phyloP scores from a whole-genome alignment of 2,888 invertebrate genomes.

The Eledona agricola region DNA sequence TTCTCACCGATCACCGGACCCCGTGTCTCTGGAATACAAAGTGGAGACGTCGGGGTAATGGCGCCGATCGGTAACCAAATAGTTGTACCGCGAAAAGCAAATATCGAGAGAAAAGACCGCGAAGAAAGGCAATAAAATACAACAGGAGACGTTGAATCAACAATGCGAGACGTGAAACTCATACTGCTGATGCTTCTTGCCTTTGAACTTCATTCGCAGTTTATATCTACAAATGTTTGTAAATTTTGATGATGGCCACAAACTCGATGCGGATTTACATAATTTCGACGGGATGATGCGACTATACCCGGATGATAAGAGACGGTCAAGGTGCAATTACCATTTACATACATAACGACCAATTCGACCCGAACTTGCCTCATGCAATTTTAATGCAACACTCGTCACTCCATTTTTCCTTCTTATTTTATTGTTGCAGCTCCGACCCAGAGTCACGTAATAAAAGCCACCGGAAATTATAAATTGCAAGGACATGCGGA shows the following conservation, averaged over 20 bases:
- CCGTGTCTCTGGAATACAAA: slow-evolving; percentile 49
- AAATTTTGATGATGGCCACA: slow-evolving; percentile 34
- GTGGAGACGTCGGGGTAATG: slow-evolving; percentile 25
- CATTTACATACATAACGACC: slow-evolving; percentile 49
- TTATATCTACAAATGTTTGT: slow-evolving; percentile 33
- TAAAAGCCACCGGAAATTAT: too few species aligned
- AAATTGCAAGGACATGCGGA: too few species aligned
- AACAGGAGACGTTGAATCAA: slow-evolving; percentile 34
- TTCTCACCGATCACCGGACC: slow-evolving; percentile 50
- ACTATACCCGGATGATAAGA: slow-evolving; percentile 32
- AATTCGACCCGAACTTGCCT: slow-evolving; percentile 40
- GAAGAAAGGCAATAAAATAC: slow-evolving; percentile 36
- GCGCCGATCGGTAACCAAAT: slow-evolving; percentile 37
- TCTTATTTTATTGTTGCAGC: slow-evolving; percentile 21
- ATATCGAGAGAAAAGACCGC: slow-evolving; percentile 33
- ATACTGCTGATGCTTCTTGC: slow-evolving; percentile 26
- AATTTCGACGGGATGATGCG: slow-evolving; percentile 31
- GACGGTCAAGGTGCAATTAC: slow-evolving; percentile 33
- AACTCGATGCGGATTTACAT: slow-evolving; percentile 32
- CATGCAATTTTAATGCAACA: slow-evolving; percentile 34
- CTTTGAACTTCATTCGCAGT: slow-evolving; percentile 18
- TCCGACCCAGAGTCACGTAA: too few species aligned
- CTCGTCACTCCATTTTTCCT: slow-evolving; percentile 12
- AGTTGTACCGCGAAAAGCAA: slow-evolving; percentile 32
- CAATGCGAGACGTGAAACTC: slow-evolving; percentile 32